Evolutionary conservation across 2,888 invertebrate species (phyloP), one percentile per base, ranked within the genome.

Genomic region (Rhamnusium bicolor): DNA sequence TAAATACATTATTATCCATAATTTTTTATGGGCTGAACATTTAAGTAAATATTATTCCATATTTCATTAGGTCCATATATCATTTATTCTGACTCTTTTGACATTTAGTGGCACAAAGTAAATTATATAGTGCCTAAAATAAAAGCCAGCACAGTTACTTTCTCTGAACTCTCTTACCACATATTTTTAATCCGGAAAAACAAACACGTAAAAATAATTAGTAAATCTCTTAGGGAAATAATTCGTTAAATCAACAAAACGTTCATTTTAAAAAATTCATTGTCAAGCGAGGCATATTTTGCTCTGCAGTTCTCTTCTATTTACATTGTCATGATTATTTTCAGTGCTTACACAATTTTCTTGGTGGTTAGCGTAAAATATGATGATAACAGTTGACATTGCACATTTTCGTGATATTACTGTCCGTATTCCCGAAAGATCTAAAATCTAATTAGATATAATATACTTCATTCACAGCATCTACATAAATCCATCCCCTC

Each of bases 381-480:
- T 69, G 16, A 68, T 68, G 27, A 69, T 61, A 69, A 53, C 53
- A 53, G 62, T 62, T 69, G 69, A 70, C 62, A 70, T 32, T 70
- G 32, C 58, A 60, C 58, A 58, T 68, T 65, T 29, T 54, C 69
- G 16, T 32, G 46, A 70, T 70, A 70, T 53, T 70, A 24, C 69
- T 40, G 51, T 18, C 61, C 16, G 62, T 53, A 70, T 70, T 14
- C 69, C 62, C 56, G 27, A 51, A 62, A 53, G 69, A 70, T 40
- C 14, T 62, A 32, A 32, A 53, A 70, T 46, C 54, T 53, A 70
- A 70, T 70, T 70, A 70, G 27, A 70, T 63, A 18, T 53, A 63
- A 70, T 40, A 54, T 16, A 62, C 24, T 62, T 46, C 24, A 54
- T 54, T 2, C n/a, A 18, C 7, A 61, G 32, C 27, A 19, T 61